Conservation (phyloP, 2,113 vertebrate species). For the Cyprichromis sp. region DNA sequence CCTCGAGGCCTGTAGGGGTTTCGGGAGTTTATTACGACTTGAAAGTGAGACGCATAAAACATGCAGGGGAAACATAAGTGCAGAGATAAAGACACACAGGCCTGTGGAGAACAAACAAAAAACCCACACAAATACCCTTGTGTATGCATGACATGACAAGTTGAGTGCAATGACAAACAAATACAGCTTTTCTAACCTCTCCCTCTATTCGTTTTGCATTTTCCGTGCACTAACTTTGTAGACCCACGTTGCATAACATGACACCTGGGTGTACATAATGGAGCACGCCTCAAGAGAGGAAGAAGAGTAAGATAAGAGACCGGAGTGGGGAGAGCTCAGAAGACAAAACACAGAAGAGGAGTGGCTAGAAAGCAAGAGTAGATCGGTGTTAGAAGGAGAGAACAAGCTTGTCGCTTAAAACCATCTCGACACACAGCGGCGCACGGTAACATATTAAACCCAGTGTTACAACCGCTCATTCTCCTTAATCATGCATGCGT, state of each 20-base stretch:
- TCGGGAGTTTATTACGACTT: conserved; percentile 39
- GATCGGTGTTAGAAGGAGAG: neutral
- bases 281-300: conserved; percentile 7
- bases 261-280: conserved; percentile 28
- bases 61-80: conserved; percentile 28
- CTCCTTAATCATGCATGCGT: conserved; percentile 29
- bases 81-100: conserved; percentile 6
- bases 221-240: neutral
- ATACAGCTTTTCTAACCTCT: neutral
- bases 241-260: conserved; percentile 8
- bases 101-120: conserved; percentile 15
- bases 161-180: conserved; percentile 20
- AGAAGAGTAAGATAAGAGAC: neutral
- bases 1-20: conserved; percentile 6
- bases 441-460: conserved; percentile 13
- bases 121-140: neutral
- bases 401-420: neutral
- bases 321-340: neutral
- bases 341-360: conserved; percentile 18
- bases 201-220: neutral
- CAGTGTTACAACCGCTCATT: neutral
- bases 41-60: conserved; percentile 42
- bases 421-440: neutral
- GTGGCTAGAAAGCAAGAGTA: neutral
- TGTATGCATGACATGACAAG: conserved; percentile 22